A percentile compares a stretch with the other conserved stretches of the same genome.
These are phyloP conservation scores for Argopecten irradians DNA, from an alignment of 1,140 invertebrate species.

Conservation along the genomic window DNA sequence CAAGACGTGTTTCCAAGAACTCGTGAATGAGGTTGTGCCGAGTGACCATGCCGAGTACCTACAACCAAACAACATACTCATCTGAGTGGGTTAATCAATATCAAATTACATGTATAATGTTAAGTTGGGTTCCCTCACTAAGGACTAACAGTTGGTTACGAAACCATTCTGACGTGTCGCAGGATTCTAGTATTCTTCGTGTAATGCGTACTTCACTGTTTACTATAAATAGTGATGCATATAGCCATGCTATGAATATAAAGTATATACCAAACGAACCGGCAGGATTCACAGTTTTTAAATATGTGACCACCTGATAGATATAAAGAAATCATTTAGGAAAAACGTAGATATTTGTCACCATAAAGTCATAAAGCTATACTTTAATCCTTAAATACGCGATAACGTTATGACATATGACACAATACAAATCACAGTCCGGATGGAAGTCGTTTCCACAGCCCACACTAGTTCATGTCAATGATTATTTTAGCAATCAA, in stretches of 20 bases:
- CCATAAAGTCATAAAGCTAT: no score
- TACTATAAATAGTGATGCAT: neutral
- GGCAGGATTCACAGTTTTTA: no score
- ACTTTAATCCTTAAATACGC: no score
- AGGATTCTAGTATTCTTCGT: neutral
- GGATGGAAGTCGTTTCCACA: neutral
- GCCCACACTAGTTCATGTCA: neutral
- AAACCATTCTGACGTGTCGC: neutral
- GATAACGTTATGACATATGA: no score
- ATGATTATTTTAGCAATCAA: neutral
- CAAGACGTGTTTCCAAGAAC: conserved; percentile 47
- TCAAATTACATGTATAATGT: no score
- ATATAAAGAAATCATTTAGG: no score
- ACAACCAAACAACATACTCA: conserved; percentile 31
- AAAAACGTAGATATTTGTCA: no score
- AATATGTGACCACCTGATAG: no score
- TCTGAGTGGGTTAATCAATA: neutral
- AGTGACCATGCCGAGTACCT: conserved; percentile 66
- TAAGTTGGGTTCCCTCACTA: neutral
- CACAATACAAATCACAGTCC: no score
- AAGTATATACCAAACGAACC: no score
- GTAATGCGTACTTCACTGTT: neutral
- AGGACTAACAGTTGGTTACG: neutral
- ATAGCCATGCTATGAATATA: neutral
- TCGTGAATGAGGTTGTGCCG: conserved; percentile 67